A percentile compares a stretch with the other conserved stretches of the same genome.
Evolutionary conservation across 2,888 invertebrate species (phyloP).

Genomic region (Aspidiotus destructor): DNA sequence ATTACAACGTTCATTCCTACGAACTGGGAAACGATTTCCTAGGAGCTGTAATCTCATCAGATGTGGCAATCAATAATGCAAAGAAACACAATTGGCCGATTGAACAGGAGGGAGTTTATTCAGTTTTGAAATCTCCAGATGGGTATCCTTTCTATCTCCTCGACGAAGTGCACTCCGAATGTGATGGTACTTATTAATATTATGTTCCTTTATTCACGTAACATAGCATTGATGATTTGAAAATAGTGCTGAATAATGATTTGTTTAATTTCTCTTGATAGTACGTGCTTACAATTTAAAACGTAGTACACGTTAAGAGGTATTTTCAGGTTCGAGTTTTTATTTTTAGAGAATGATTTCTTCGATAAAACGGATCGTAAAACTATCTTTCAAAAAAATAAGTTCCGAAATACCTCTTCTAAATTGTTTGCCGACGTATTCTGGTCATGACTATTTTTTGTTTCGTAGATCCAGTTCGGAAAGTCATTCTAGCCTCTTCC

Average conservation of each 20-base stretch:
- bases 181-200: conserved; percentile 48
- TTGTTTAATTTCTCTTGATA: too few species aligned
- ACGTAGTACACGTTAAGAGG: not conserved
- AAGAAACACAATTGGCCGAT: conserved; percentile 62
- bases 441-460: too few species aligned
- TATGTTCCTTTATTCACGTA: conserved; percentile 26
- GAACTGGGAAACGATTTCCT: conserved; percentile 74
- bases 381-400: too few species aligned
- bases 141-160: conserved; percentile 80
- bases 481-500: conserved; percentile 68
- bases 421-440: too few species aligned
- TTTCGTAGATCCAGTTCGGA: conserved; percentile 66
- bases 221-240: too few species aligned
- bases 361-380: not conserved
- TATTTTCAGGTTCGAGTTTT: too few species aligned
- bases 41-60: conserved; percentile 73
- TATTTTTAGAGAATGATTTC: not conserved
- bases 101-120: conserved; percentile 51
- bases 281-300: too few species aligned
- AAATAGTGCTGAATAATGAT: too few species aligned
- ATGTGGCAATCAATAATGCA: conserved; percentile 64
- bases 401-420: too few species aligned
- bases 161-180: conserved; percentile 54
- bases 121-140: conserved; percentile 72
- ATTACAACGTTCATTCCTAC: conserved; percentile 84